Conservation (phyloP, 64 coral and sea anemone species). For the Pocillopora verrucosa region DNA sequence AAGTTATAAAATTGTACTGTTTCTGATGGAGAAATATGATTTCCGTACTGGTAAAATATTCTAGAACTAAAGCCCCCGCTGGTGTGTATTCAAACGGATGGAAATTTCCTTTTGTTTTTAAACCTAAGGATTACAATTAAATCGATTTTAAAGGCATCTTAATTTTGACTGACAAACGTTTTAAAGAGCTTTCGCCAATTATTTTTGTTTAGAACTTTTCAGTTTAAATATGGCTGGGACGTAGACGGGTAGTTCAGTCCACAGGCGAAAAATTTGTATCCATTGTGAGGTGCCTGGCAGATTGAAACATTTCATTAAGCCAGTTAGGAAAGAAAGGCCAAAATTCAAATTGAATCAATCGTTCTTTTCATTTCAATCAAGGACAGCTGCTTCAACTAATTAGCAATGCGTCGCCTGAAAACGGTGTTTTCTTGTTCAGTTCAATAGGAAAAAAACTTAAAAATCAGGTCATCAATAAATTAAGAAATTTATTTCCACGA, state of each 20-base stretch:
- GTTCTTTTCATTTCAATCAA: background rate
- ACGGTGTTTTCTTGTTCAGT: background rate
- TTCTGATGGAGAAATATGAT: background rate
- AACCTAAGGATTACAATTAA: slow-evolving; percentile 1
- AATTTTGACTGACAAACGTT: slow-evolving; percentile 1
- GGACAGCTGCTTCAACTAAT: slow-evolving; percentile 14
- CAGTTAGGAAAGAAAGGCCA: background rate
- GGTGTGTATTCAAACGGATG: background rate
- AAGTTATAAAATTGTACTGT: background rate
- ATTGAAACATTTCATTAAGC: slow-evolving; percentile 8
- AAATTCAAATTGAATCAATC: slow-evolving; percentile 13
- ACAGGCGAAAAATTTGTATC: background rate
- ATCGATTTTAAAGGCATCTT: slow-evolving; percentile 12
- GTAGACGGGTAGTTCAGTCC: background rate
- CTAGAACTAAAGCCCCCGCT: background rate
- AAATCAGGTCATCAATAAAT: too few relatives aligned
- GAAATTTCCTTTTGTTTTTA: background rate
- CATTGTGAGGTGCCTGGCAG: background rate
- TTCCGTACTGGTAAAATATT: background rate
- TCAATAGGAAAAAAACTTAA: too few relatives aligned
- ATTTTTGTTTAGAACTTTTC: background rate
- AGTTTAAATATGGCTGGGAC: background rate
- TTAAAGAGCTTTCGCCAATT: background rate
- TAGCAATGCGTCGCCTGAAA: slow-evolving; percentile 7
- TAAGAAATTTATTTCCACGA: too few relatives aligned